Conservation (phyloP, 2,888 invertebrate species). For the Patella ulyssiponensis region DNA sequence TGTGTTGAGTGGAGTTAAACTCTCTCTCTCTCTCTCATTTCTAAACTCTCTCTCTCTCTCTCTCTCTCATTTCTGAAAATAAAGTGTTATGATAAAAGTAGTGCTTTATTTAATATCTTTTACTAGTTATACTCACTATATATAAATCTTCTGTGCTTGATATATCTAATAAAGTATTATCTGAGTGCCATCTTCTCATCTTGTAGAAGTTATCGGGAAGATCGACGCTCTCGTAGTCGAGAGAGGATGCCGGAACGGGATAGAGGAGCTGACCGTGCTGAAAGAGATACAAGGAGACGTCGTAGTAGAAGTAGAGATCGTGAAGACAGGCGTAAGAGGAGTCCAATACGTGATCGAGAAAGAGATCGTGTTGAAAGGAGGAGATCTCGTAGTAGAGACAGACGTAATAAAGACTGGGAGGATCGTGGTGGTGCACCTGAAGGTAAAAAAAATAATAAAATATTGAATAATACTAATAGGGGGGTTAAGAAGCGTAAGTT, state of each 20-base stretch:
- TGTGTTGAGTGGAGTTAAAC: too few species aligned
- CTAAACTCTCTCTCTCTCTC: too few species aligned
- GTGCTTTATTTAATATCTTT: not conserved
- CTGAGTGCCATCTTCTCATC: conserved; percentile 23
- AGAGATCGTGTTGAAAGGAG: not conserved
- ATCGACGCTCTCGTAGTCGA: conserved; percentile 45
- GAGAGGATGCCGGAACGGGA: conserved; percentile 36
- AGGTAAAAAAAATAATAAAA: not conserved
- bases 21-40: too few species aligned
- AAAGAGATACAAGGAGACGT: conserved; percentile 27
- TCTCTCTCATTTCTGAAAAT: not conserved
- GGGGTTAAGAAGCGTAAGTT: too few species aligned
- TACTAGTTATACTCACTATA: not conserved
- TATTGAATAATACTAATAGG: too few species aligned
- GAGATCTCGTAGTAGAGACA: not conserved
- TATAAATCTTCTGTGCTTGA: conserved; percentile 28
- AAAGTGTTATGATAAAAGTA: not conserved
- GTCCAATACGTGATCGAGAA: not conserved
- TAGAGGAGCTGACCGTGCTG: not conserved
- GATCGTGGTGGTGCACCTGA: conserved; percentile 8
- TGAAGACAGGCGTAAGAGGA: conserved; percentile 13
- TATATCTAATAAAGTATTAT: conserved; percentile 46
- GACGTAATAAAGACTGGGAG: conserved; percentile 2
- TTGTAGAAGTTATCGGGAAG: conserved; percentile 33
- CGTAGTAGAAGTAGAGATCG: conserved; percentile 20